Evolutionary conservation across 2,888 invertebrate species (phyloP).

Genomic region (Marasmarcha lunaedactyla): DNA sequence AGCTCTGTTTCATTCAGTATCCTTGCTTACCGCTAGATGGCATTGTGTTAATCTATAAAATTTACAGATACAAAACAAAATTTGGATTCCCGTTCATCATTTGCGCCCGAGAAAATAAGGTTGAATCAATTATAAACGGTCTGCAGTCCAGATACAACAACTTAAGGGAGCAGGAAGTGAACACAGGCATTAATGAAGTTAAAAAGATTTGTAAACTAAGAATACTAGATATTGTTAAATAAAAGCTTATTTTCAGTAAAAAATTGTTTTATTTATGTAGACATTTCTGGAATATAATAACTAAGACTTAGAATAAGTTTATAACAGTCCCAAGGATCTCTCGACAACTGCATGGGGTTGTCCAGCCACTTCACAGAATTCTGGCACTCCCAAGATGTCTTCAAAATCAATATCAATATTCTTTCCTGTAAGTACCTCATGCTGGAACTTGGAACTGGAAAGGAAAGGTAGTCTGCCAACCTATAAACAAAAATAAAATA

Average conservation of each 20-base stretch:
- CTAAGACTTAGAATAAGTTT: constrained; percentile 21
- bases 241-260: constrained; percentile 12
- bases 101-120: constrained; percentile 74
- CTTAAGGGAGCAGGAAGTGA: constrained; percentile 62
- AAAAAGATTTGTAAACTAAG: constrained; percentile 76
- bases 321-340: constrained; percentile 74
- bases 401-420: constrained; percentile 83
- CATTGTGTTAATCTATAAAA: too few species aligned
- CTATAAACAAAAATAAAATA: constrained; percentile 27
- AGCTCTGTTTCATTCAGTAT: too few species aligned
- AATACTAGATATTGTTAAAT: constrained; percentile 61
- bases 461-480: constrained; percentile 76
- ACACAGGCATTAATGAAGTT: constrained; percentile 72
- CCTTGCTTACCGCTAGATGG: too few species aligned
- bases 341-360: constrained; percentile 89
- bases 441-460: constrained; percentile 77
- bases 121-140: constrained; percentile 68
- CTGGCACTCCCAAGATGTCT: constrained; percentile 80
- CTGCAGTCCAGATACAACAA: constrained; percentile 67
- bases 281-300: constrained; percentile 2
- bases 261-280: constrained; percentile 3
- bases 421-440: constrained; percentile 78
- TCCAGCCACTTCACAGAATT: constrained; percentile 79
- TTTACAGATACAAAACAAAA: constrained; percentile 74
- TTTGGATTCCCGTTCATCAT: constrained; percentile 79